A percentile compares a stretch with the other conserved stretches of the same genome.
These are phyloP conservation scores for Felis chaus DNA, from an alignment of 2,113 vertebrate species.

Conservation along the genomic window DNA sequence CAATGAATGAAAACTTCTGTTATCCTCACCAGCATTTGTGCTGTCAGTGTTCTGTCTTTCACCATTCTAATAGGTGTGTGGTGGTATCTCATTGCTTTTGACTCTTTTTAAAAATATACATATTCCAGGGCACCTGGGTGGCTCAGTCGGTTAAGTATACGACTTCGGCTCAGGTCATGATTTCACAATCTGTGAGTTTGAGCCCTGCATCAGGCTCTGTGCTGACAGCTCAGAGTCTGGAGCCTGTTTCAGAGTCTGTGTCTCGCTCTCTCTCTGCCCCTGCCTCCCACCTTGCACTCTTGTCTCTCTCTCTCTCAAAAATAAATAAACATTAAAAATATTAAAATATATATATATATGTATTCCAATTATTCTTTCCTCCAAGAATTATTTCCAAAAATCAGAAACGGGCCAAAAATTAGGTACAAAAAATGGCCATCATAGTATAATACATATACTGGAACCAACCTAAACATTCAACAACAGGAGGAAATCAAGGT, in stretches of 20 bases:
- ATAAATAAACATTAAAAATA: too few relatives aligned
- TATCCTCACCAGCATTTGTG: background rate
- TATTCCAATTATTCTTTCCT: background rate
- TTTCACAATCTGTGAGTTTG: too few relatives aligned
- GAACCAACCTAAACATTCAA: background rate
- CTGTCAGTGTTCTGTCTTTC: background rate
- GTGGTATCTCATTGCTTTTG: accelerated
- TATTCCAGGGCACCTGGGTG: background rate
- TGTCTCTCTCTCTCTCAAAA: too few relatives aligned
- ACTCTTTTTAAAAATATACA: background rate
- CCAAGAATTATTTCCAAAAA: constrained; percentile 8
- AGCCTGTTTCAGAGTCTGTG: too few relatives aligned
- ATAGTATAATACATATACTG: background rate
- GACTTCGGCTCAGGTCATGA: too few relatives aligned
- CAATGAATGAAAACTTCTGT: background rate
- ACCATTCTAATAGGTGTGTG: background rate
- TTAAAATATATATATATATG: background rate
- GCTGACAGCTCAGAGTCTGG: too few relatives aligned
- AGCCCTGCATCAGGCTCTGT: too few relatives aligned
- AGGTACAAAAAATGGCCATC: background rate
- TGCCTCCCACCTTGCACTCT: too few relatives aligned
- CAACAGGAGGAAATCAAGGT: background rate
- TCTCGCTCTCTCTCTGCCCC: too few relatives aligned
- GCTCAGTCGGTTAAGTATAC: too few relatives aligned
- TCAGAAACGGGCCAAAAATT: background rate